These are phyloP conservation scores for Alloscopus bannaensis DNA, from an alignment of 2,888 invertebrate genomes.

Conservation along the genomic window DNA sequence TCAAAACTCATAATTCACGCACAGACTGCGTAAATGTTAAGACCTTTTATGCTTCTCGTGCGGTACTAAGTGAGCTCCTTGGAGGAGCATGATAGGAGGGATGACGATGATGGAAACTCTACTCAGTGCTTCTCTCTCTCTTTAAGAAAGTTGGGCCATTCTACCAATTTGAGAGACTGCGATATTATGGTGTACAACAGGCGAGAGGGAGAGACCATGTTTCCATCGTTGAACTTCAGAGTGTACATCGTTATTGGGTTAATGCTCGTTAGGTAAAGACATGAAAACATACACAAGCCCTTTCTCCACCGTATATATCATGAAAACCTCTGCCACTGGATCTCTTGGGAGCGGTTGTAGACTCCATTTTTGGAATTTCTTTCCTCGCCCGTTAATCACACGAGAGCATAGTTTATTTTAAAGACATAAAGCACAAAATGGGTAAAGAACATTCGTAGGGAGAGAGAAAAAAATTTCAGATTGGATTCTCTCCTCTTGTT, in stretches of 20 bases:
- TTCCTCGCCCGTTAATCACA: constrained; percentile 68
- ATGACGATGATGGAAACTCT: constrained; percentile 32
- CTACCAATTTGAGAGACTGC: too few relatives aligned
- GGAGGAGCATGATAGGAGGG: not conserved
- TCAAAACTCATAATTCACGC: constrained; percentile 73
- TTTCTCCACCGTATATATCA: constrained; percentile 51
- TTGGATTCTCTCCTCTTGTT: too few relatives aligned
- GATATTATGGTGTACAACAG: too few relatives aligned
- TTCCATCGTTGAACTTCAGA: constrained; percentile 36
- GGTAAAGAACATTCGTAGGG: too few relatives aligned
- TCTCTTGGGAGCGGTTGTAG: constrained; percentile 59
- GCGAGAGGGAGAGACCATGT: too few relatives aligned
- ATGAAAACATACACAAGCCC: constrained; percentile 18
- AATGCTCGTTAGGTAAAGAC: constrained; percentile 37
- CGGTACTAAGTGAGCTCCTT: too few relatives aligned
- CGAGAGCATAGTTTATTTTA: constrained; percentile 17
- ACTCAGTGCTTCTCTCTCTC: constrained; percentile 6
- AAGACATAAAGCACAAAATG: too few relatives aligned
- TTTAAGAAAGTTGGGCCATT: constrained; percentile 26
- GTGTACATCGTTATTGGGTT: constrained; percentile 31
- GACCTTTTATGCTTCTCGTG: constrained; percentile 21
- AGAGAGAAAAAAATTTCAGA: too few relatives aligned
- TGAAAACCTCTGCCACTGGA: constrained; percentile 34
- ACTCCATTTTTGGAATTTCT: constrained; percentile 52
- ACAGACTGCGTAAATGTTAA: constrained; percentile 46